phyloP scores from a whole-genome alignment of 2,113 vertebrate species.

The Baryphthengus martii region DNA sequence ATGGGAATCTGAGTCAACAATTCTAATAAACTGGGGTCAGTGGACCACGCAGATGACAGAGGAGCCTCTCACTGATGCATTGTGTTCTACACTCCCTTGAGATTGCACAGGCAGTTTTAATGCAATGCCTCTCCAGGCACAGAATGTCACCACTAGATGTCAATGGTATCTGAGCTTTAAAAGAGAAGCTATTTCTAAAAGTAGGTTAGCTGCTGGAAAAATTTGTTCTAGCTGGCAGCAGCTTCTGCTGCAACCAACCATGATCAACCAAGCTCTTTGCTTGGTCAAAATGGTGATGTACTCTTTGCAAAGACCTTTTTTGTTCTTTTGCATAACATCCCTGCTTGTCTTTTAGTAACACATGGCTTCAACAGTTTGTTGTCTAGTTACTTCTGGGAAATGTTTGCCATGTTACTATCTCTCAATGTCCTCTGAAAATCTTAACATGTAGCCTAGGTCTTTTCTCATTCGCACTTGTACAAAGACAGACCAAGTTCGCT shows the following conservation, averaged over 20 bases:
- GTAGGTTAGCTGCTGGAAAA: not conserved
- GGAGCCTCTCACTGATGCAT: not conserved
- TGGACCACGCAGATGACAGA: not conserved
- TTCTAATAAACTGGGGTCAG: constrained; percentile 9
- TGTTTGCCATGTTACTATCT: not conserved
- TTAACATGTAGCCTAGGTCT: not conserved
- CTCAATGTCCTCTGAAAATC: not conserved
- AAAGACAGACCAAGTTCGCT: not conserved
- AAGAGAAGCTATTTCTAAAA: not conserved
- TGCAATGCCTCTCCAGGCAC: not conserved
- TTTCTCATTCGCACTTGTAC: not conserved
- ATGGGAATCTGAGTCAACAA: not conserved
- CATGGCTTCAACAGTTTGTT: not conserved
- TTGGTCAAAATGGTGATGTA: not conserved
- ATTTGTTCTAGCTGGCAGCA: not conserved
- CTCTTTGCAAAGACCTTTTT: not conserved
- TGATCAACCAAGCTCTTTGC: not conserved
- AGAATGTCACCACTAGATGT: constrained; percentile 46
- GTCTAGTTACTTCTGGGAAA: not conserved
- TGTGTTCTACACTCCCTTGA: not conserved
- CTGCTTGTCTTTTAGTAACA: not conserved
- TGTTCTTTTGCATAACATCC: not conserved
- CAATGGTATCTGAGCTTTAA: not conserved
- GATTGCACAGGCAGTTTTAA: not conserved
- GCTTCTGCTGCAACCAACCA: not conserved